Evolutionary conservation across 1,140 invertebrate species (phyloP).

Genomic region (Rhyzopertha dominica): DNA sequence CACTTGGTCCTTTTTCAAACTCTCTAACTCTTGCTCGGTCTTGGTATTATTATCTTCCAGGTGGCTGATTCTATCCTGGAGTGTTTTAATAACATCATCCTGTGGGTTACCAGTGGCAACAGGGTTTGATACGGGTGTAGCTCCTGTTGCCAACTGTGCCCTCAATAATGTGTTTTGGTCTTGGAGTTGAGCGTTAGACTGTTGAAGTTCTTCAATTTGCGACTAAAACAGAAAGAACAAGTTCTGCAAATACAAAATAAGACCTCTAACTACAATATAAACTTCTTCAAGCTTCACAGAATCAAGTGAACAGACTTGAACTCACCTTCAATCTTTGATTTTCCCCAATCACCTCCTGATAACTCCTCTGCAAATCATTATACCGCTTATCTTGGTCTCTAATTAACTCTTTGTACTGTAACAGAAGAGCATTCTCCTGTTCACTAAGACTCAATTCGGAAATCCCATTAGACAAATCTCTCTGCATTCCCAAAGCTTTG

Average conservation of each 20-base stretch:
- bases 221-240: slow-evolving; percentile 45
- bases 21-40: slow-evolving; percentile 58
- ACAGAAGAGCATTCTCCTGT: slow-evolving; percentile 58
- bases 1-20: slow-evolving; percentile 82
- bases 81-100: slow-evolving; percentile 20
- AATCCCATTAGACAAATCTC: slow-evolving; percentile 48
- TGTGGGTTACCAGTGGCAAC: not conserved
- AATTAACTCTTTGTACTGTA: slow-evolving; percentile 86
- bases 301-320: too few relatives aligned
- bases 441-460: slow-evolving; percentile 50
- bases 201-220: slow-evolving; percentile 65
- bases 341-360: slow-evolving; percentile 50
- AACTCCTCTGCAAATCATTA: slow-evolving; percentile 56
- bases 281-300: too few relatives aligned
- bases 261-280: slow-evolving; percentile 1
- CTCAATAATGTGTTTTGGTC: slow-evolving; percentile 86
- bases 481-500: slow-evolving; percentile 53
- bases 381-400: slow-evolving; percentile 78
- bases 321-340: slow-evolving; percentile 51
- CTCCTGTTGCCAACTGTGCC: slow-evolving; percentile 57
- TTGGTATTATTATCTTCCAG: slow-evolving; percentile 32
- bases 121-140: slow-evolving; percentile 27
- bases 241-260: too few relatives aligned
- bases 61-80: slow-evolving; percentile 29
- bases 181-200: slow-evolving; percentile 69